Conservation (phyloP, 1,140 invertebrate species). For the Drosophila simulans region DNA sequence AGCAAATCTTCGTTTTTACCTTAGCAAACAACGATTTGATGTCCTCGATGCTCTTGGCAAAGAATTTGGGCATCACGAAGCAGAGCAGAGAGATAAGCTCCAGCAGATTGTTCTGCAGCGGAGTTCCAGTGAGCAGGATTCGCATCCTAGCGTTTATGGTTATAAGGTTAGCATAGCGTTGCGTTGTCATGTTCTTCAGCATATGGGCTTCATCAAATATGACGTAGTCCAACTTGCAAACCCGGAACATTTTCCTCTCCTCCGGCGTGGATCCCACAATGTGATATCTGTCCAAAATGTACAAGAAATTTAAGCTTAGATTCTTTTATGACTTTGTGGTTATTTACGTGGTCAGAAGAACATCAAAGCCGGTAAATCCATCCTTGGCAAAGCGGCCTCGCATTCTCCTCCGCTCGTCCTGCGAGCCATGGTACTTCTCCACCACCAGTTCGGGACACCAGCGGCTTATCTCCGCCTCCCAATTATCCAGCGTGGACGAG, state of each 20-base stretch:
- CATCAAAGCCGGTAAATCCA: slow-evolving; percentile 91
- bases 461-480: slow-evolving; percentile 91
- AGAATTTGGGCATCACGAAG: slow-evolving; percentile 98
- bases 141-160: slow-evolving; percentile 94
- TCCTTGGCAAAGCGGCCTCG: slow-evolving; percentile 91
- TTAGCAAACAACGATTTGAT: slow-evolving; percentile 94
- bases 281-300: slow-evolving; percentile 86
- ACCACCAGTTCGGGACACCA: slow-evolving; percentile 94
- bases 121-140: slow-evolving; percentile 95
- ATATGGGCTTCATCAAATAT: slow-evolving; percentile 99
- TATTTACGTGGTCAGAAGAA: slow-evolving; percentile 92
- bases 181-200: slow-evolving; percentile 98
- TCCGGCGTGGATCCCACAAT: slow-evolving; percentile 93
- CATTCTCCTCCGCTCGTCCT: slow-evolving; percentile 92
- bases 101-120: slow-evolving; percentile 97
- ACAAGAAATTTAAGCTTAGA: background rate
- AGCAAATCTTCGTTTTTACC: slow-evolving; percentile 21
- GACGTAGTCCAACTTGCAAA: slow-evolving; percentile 95
- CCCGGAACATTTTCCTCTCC: slow-evolving; percentile 95
- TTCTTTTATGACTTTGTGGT: background rate
- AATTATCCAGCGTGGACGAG: slow-evolving; percentile 96
- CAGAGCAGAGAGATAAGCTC: slow-evolving; percentile 97
- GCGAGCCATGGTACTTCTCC: slow-evolving; percentile 94
- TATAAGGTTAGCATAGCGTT: slow-evolving; percentile 94
- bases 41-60: slow-evolving; percentile 94